Evolutionary conservation across 2,888 invertebrate genomes (phyloP), one percentile per base, ranked within the genome.

Genomic region (Drosophila buzzatii): DNA sequence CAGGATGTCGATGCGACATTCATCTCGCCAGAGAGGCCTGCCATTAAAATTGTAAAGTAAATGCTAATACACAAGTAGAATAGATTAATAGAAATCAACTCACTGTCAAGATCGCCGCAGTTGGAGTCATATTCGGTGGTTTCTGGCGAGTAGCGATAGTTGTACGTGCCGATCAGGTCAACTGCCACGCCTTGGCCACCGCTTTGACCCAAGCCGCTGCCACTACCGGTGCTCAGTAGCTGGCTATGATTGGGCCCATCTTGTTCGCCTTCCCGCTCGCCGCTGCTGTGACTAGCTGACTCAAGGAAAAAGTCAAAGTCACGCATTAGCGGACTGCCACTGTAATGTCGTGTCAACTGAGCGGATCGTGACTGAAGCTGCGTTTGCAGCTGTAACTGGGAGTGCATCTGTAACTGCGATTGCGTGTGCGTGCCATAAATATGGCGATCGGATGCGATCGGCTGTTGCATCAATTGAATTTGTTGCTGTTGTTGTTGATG

Each of bases 121-220:
- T 96, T 96, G 76, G 97, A 97, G 93, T 97, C 98, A 92, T 97
- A 97, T 93, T 98, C 98, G 69, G 98, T 98, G 71, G 97, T 97
- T 94, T 98, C 98, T 8, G 98, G 97, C 45, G 98, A 98, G 70
- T 98, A 95, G 31, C 97, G 97, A 93, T 98, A 98, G 92, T 97
- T 97, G 71, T 89, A 87, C 4, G 86, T 76, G 2, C 79, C 81
- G 0, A 82, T 82, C 6, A 84, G 39, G 20, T 65, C 82, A 3
- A 73, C 71, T 23, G 81, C 79, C 18, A 79, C 79, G 14, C 66
- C 73, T 42, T 76, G 75, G 12, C 73, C 80, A 10, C 68, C 73
- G 16, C 72, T 74, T n/a, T 77, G 79, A 0, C 90, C 95, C 95
- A 79, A n/a, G 1, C 72, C 82, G 31, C 79, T 81, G 31, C 84